Percentiles rank a stretch among this genome's conserved stretches.
Conservation (phyloP, 1,140 invertebrate species). For the Drosophila orosa region DNA sequence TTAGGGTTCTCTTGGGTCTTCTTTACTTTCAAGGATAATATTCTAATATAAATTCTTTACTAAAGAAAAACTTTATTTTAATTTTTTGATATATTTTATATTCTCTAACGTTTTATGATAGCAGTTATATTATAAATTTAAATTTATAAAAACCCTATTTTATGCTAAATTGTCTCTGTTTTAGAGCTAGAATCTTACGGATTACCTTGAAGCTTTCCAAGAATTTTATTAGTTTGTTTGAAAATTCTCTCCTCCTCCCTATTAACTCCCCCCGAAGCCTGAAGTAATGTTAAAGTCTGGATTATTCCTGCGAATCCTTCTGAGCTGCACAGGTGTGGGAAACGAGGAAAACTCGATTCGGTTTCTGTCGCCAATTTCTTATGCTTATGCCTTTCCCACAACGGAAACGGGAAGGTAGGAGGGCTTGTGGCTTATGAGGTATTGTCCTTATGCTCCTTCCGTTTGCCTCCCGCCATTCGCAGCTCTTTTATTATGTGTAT, state of each 20-base stretch:
- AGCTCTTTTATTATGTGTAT: constrained; percentile 79
- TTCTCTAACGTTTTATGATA: no score
- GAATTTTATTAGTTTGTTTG: neutral
- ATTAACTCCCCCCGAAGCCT: neutral
- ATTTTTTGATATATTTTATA: no score
- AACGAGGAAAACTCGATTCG: constrained; percentile 55
- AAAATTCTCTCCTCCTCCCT: neutral
- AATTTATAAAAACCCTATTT: neutral
- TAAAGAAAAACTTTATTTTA: no score
- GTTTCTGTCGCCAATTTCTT: constrained; percentile 65
- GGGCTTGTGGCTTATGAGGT: constrained; percentile 30
- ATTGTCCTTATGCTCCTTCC: constrained; percentile 24
- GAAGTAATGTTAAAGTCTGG: neutral
- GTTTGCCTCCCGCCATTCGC: constrained; percentile 22
- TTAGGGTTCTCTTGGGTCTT: neutral
- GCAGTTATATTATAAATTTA: no score
- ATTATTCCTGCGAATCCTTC: neutral
- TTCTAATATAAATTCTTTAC: neutral
- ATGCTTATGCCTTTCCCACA: constrained; percentile 28
- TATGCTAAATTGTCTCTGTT: no score
- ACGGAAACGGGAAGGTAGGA: neutral
- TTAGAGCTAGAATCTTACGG: neutral
- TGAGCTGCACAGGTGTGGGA: constrained; percentile 12
- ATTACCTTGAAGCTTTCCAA: neutral
- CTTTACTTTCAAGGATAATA: neutral